Percentiles rank a stretch among this genome's conserved stretches.
These are phyloP conservation scores for Bradypodion pumilum DNA, from an alignment of 2,797 vertebrate species.

Conservation along the genomic window DNA sequence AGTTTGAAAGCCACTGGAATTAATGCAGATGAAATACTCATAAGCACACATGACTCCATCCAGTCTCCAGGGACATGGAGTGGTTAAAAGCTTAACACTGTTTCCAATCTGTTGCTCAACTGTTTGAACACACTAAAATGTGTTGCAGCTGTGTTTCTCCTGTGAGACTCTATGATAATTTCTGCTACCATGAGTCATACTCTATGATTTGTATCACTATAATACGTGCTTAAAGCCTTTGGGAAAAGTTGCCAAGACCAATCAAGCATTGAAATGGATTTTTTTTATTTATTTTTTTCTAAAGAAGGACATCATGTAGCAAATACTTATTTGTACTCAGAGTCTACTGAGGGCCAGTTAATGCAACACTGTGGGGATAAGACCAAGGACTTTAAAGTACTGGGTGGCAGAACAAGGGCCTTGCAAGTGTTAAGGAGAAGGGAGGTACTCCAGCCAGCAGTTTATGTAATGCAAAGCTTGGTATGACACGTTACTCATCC, in stretches of 20 bases:
- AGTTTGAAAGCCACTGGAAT: slow-evolving; percentile 28
- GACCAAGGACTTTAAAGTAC: not conserved
- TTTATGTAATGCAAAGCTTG: too few species aligned
- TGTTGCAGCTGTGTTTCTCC: slow-evolving; percentile 6
- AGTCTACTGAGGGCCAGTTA: not conserved
- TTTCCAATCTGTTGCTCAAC: slow-evolving; percentile 23
- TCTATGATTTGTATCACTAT: slow-evolving; percentile 17
- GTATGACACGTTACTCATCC: too few species aligned
- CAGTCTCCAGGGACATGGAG: not conserved
- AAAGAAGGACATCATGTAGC: not conserved
- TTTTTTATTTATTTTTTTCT: slow-evolving; percentile 24
- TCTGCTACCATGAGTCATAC: slow-evolving; percentile 2
- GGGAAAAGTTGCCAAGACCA: slow-evolving; percentile 16
- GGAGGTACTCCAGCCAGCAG: too few species aligned
- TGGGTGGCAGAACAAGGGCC: not conserved
- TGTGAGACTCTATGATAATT: slow-evolving; percentile 22
- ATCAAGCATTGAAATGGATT: not conserved
- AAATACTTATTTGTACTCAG: not conserved
- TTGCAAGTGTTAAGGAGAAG: not conserved
- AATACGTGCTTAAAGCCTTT: not conserved
- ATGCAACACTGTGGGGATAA: not conserved
- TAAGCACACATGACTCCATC: slow-evolving; percentile 18
- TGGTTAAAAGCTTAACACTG: slow-evolving; percentile 9
- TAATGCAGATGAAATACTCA: slow-evolving; percentile 22
- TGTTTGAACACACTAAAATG: not conserved